Evolutionary conservation across 64 coral and sea anemone genomes (phyloP).

Genomic region (Pachyseris speciosa): DNA sequence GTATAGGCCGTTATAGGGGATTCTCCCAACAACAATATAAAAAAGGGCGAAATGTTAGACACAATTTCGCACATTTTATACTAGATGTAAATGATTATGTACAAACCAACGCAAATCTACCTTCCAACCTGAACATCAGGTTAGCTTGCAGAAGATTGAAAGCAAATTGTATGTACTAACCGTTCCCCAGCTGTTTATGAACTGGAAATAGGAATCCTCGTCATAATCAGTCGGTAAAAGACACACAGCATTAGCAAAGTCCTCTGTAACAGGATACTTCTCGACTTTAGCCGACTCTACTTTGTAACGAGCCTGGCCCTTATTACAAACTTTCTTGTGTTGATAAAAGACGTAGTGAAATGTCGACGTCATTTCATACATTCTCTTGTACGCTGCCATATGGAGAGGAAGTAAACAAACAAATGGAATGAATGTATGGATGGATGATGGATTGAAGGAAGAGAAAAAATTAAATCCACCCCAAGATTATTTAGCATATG

Average conservation of each 20-base stretch:
- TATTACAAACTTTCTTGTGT: constrained; percentile 55
- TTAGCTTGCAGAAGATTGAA: background rate
- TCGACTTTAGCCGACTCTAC: background rate
- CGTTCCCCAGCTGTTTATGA: constrained; percentile 70
- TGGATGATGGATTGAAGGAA: too few relatives aligned
- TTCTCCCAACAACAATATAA: too few relatives aligned
- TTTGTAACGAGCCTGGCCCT: constrained; percentile 37
- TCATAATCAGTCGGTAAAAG: background rate
- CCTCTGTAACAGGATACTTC: constrained; percentile 39
- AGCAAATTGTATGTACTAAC: background rate
- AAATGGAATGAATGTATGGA: too few relatives aligned
- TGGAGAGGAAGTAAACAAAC: background rate
- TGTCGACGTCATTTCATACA: constrained; percentile 21
- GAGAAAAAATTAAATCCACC: too few relatives aligned
- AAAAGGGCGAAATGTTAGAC: too few relatives aligned
- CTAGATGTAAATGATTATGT: too few relatives aligned
- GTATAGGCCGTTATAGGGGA: too few relatives aligned
- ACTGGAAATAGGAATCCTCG: background rate
- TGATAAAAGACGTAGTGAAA: constrained; percentile 62
- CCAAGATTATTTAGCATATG: too few relatives aligned
- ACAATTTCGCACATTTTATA: too few relatives aligned
- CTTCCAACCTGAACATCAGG: background rate
- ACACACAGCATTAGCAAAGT: constrained; percentile 60
- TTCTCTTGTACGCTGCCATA: constrained; percentile 25
- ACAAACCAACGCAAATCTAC: background rate